Conservation (phyloP, 2,797 vertebrate species). For the Alosa sapidissima region DNA sequence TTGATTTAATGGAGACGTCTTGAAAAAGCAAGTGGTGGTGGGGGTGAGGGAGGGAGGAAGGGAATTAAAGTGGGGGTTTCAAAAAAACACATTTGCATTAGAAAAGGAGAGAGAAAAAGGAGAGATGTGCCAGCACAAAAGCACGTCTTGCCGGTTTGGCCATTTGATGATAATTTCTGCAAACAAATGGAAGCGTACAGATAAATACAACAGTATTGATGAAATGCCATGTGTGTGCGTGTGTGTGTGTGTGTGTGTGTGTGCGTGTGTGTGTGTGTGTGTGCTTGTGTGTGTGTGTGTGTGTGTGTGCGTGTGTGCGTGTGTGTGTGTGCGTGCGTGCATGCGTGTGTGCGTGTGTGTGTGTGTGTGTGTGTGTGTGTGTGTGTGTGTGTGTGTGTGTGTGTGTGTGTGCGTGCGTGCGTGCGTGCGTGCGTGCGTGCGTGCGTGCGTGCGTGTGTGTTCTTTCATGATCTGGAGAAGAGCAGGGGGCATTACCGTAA, state of each 20-base stretch:
- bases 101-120: constrained; percentile 38
- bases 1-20: constrained; percentile 30
- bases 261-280: too few species aligned
- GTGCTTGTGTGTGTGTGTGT: too few species aligned
- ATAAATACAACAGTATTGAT: constrained; percentile 47
- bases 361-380: too few species aligned
- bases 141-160: constrained; percentile 41
- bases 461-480: constrained; percentile 36
- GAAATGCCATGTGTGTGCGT: constrained; percentile 31
- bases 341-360: too few species aligned
- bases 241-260: too few species aligned
- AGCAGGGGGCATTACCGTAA: constrained; percentile 64
- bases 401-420: too few species aligned
- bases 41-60: not conserved
- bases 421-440: too few species aligned
- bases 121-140: constrained; percentile 4
- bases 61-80: not conserved
- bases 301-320: too few species aligned
- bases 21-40: not conserved
- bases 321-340: too few species aligned
- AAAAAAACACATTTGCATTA: constrained; percentile 53
- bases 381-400: too few species aligned
- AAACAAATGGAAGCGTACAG: constrained; percentile 43
- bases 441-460: not conserved
- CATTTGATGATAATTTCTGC: constrained; percentile 54